Conservation (phyloP, 2,113 vertebrate species). For the Antechinus stuartii region DNA sequence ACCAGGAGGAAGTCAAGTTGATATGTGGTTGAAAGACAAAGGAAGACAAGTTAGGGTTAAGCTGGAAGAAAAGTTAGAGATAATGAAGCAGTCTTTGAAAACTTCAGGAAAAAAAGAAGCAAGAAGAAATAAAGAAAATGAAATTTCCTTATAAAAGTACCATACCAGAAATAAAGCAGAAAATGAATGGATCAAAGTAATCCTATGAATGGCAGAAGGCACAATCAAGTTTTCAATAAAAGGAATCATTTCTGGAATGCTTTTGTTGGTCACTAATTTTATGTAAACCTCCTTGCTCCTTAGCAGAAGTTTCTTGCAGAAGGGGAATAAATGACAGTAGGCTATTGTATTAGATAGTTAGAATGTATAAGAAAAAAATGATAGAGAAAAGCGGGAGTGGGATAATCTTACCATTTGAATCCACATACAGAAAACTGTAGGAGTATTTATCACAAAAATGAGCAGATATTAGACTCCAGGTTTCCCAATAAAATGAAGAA, state of each 20-base stretch:
- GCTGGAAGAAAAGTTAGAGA: neutral
- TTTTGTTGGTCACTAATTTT: neutral
- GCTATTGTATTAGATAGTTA: neutral
- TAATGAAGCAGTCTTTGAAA: neutral
- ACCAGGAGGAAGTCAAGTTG: fast-evolving
- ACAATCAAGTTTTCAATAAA: neutral
- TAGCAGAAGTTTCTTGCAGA: neutral
- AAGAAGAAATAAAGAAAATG: neutral
- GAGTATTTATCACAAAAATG: neutral
- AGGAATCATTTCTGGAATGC: neutral
- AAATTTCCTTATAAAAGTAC: neutral
- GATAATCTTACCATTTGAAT: neutral
- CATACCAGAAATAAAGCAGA: neutral
- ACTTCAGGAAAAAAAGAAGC: neutral
- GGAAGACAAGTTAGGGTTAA: neutral
- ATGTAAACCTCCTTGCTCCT: slow-evolving; percentile 6
- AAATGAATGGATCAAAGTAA: neutral
- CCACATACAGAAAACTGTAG: neutral
- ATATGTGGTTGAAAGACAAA: neutral
- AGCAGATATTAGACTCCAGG: neutral
- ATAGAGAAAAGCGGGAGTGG: neutral
- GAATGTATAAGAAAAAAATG: neutral
- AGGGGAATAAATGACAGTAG: neutral
- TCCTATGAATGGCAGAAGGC: neutral
- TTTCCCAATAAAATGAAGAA: neutral